Evolutionary conservation across 2,888 invertebrate genomes (phyloP), one percentile per base, ranked within the genome.

Genomic region (Formica aserva): DNA sequence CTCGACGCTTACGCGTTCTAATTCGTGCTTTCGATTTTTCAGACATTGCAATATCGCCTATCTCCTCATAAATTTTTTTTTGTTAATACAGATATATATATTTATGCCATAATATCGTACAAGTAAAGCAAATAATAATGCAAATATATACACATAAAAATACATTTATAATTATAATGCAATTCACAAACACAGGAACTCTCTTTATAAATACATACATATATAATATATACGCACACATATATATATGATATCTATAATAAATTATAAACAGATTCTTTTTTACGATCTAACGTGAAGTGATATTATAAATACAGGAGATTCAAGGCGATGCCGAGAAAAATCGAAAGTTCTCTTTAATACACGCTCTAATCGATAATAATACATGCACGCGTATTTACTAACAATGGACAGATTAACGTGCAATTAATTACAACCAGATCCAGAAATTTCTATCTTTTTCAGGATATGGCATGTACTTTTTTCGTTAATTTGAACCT

Each of bases 391-490:
- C 84, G 81, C 80, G 86, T 86, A 87, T 86, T 75, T 84, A 92
- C 92, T 91, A 93, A 92, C 93, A 90, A 89, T 69, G 67, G 72
- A 84, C 72, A 87, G 75, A 74, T 86, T 86, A 87, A 87, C 85
- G 87, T 82, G 85, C 83, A 85, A 89, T 89, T 87, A 88, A 89
- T 90, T 89, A 82, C 84, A 86, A 90, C 86, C 89, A 89, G 84
- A 87, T 88, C 90, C 88, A 91, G 83, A 92, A 92, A 93, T 93
- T 94, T 94, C 94, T 93, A 92, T 92, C 94, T 94, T 94, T 94
- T 94, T 94, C 94, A 93, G 93, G 92, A 91, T 85, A 92, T 92
- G 93, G 94, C 94, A 94, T 94, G 93, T 92, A 90, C 88, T 89
- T 91, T 91, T 87, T 83, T 86, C 76, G 69, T 80, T 85, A 85